These are phyloP conservation scores for Phymorhynchus buccinoides DNA, from an alignment of 1,140 invertebrate species.

Conservation along the genomic window DNA sequence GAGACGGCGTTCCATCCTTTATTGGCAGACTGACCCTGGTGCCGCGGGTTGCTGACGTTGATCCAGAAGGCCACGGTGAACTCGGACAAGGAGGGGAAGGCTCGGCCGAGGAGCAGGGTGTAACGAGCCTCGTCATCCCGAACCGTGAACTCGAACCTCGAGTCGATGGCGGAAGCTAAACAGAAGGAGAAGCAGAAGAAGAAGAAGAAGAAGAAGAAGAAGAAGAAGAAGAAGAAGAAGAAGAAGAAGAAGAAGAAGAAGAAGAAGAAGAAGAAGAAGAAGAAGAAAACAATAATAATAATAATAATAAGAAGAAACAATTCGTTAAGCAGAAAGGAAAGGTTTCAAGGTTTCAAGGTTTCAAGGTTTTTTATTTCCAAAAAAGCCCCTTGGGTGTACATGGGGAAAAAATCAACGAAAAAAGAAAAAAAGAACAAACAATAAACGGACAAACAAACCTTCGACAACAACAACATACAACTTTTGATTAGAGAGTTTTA, in stretches of 20 bases:
- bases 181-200: too few relatives aligned
- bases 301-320: too few relatives aligned
- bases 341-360: too few relatives aligned
- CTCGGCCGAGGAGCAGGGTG: slow-evolving; percentile 66
- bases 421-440: too few relatives aligned
- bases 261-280: slow-evolving; percentile 11
- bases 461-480: too few relatives aligned
- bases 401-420: too few relatives aligned
- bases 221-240: slow-evolving; percentile 15
- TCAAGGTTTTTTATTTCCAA: too few relatives aligned
- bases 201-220: slow-evolving; percentile 36
- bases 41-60: slow-evolving; percentile 49
- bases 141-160: slow-evolving; percentile 67
- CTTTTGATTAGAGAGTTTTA: too few relatives aligned
- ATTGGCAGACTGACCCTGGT: slow-evolving; percentile 43
- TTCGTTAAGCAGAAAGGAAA: too few relatives aligned
- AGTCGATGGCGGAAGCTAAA: slow-evolving; percentile 72
- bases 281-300: too few relatives aligned
- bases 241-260: slow-evolving; percentile 2
- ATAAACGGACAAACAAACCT: too few relatives aligned
- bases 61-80: slow-evolving; percentile 72
- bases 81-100: slow-evolving; percentile 65
- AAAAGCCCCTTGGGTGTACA: too few relatives aligned
- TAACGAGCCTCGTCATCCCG: slow-evolving; percentile 61
- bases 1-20: not conserved